Base-by-base conservation (phyloP, 2,888 invertebrate species). In the Cerceris rybyensis region DNA sequence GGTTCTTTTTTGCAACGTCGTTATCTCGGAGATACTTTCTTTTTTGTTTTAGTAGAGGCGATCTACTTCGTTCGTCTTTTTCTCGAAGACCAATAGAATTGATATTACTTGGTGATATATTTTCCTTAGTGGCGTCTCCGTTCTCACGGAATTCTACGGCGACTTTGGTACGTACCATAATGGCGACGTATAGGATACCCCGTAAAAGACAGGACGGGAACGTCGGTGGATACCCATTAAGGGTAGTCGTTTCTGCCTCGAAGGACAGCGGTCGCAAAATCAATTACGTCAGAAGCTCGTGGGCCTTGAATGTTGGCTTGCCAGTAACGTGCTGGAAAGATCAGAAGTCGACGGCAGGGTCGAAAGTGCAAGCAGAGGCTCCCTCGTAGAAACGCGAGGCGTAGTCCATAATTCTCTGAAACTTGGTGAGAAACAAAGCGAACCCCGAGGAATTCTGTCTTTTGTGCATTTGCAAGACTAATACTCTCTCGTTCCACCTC, bases 181-280 rank as follows among this genome's bases (percentile, higher is more conserved):
- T 80, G 71, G 77, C 78, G 75, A 64, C 78, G 78, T 72, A 77
- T 78, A 78, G 75, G 70, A 65, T 68, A 67, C 28, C 75, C 84
- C 81, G 78, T 84, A 81, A 83, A 85, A 84, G 85, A 81, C 72
- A 75, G 78, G 78, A 78, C 75, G 76, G 28, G 78, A 74, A 74
- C 82, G 78, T 77, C 63, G 77, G 46, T 75, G 74, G 71, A 57
- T 50, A 75, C 52, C 85, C 85, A 85, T 85, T 85, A 85, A 83
- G 80, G 76, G 70, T 52, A 79, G 81, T 81, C 81, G 85, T 85
- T 83, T 75, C 85, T 77, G 59, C 63, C 72, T 78, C 68, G 81
- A 78, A 81, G 79, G 81, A 84, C 78, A 73, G 72, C 76, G 83
- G 80, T 80, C 83, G 83, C 85, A 83, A 85, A 85, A 85, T 85